Percentiles rank a stretch among this genome's conserved stretches.
phyloP scores from a whole-genome alignment of 2,797 vertebrate species.

The Peromyscus nudipes region DNA sequence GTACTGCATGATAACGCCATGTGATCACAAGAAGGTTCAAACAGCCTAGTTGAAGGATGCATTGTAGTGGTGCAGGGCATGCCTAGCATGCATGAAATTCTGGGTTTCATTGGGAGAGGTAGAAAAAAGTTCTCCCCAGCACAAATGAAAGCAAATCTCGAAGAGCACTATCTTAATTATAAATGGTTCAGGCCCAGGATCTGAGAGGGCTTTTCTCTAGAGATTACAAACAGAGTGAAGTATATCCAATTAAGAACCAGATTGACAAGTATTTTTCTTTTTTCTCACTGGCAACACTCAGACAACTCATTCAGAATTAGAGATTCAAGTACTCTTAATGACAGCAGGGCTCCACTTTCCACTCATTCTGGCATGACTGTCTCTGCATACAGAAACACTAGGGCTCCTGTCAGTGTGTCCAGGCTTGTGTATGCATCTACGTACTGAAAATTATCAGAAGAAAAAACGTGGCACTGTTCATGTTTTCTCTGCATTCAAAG shows the following conservation, averaged over 20 bases:
- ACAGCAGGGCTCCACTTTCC: conserved; percentile 38
- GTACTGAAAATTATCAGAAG: conserved; percentile 11
- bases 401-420: background rate
- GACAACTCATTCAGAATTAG: conserved; percentile 65
- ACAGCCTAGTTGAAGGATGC: background rate
- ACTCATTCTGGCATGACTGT: background rate
- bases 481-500: background rate
- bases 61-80: too few species aligned
- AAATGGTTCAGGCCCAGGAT: conserved; percentile 35
- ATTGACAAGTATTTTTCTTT: conserved; percentile 68
- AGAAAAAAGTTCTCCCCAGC: background rate
- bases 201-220: conserved; percentile 62
- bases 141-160: conserved; percentile 49
- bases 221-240: conserved; percentile 74
- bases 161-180: conserved; percentile 64
- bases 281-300: conserved; percentile 47
- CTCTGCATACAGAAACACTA: conserved; percentile 20
- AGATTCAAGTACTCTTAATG: conserved; percentile 56
- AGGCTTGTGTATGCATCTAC: background rate
- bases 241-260: conserved; percentile 71
- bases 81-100: background rate
- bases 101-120: background rate
- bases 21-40: background rate
- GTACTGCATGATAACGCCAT: background rate
- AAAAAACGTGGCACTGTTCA: background rate